Evolutionary conservation across 2,888 invertebrate genomes (phyloP), one percentile per base, ranked within the genome.

Genomic region (Conistra vaccinii): DNA sequence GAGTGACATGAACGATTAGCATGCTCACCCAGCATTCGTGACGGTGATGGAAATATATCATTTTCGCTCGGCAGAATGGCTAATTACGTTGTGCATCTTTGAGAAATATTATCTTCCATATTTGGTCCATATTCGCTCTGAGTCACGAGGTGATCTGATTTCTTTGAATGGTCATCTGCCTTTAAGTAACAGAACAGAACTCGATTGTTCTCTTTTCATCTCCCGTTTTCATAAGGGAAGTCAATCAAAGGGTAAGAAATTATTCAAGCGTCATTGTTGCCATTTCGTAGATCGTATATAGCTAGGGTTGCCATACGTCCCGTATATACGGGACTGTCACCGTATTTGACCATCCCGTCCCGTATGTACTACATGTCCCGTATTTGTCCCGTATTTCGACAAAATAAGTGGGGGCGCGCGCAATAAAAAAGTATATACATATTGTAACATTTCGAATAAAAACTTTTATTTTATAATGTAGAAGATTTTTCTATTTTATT

Each of bases 1-100:
- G 85, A 85, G 83, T 92, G 91, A 91, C 91, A 91, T 88, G 85
- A 89, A 85, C 89, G 82, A 94, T 94, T 94, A 93, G 91, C 90
- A 92, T 91, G 90, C 83, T 86, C 85, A 83, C 73, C 80, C 80
- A 80, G 71, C 72, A 71, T 78, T 83, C 78, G 78, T 86, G 84
- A 76, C 76, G 26, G 39, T 80, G 70, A 70, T 74, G 45, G 75
- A 76, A 73, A 70, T 75, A 77, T 73, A 85, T 70, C 55, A 79
- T 83, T 76, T 73, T 85, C 12, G 48, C 72, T 74, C 45, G 29
- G 35, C 81, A 67, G 32, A 61, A 61, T 75, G 5, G 51, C 68
- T 68, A 73, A 76, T 74, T 55, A 73, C 45, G 12, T 72, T 42
- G 51, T 62, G 42, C 39, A 77, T 77, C 53, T 67, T 66, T 14